These are phyloP conservation scores for Drosophila rubida DNA, from an alignment of 2,888 invertebrate species.

Conservation along the genomic window DNA sequence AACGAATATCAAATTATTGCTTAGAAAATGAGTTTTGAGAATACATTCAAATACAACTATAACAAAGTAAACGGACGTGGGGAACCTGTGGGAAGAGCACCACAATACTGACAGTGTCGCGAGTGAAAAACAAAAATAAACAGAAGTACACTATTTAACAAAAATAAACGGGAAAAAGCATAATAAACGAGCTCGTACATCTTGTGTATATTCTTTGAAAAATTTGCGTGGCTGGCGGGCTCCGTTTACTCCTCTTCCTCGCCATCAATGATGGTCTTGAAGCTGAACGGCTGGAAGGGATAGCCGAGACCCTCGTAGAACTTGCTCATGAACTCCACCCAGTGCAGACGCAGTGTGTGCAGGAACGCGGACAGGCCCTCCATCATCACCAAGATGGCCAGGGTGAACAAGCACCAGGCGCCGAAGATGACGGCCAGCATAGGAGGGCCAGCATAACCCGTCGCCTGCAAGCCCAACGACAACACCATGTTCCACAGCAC, in stretches of 20 bases:
- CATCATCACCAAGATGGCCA: conserved; percentile 98
- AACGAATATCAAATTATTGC: conserved; percentile 80
- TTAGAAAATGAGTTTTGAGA: conserved; percentile 67
- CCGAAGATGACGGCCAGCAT: conserved; percentile 93
- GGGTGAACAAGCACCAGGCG: conserved; percentile 95
- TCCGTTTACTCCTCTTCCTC: conserved; percentile 85
- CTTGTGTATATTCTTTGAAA: conserved; percentile 11
- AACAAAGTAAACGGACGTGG: conserved; percentile 40
- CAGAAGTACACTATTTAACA: conserved; percentile 61
- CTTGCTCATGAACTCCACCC: conserved; percentile 99
- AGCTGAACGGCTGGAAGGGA: conserved; percentile 93
- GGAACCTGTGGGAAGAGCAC: conserved; percentile 79
- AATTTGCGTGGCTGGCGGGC: conserved; percentile 8
- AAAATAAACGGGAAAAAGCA: conserved; percentile 49
- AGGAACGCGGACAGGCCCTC: conserved; percentile 99
- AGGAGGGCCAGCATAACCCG: conserved; percentile 90
- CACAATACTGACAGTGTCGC: conserved; percentile 81
- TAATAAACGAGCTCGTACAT: conserved; percentile 41
- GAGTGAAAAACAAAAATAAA: conserved; percentile 26
- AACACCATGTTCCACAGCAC: conserved; percentile 98
- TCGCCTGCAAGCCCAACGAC: conserved; percentile 88
- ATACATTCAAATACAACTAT: conserved; percentile 36
- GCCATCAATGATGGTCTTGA: conserved; percentile 89
- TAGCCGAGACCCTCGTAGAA: conserved; percentile 94
- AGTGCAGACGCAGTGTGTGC: conserved; percentile 98